phyloP scores from a whole-genome alignment of 2,888 invertebrate species.

The Stegophylla sp. region DNA sequence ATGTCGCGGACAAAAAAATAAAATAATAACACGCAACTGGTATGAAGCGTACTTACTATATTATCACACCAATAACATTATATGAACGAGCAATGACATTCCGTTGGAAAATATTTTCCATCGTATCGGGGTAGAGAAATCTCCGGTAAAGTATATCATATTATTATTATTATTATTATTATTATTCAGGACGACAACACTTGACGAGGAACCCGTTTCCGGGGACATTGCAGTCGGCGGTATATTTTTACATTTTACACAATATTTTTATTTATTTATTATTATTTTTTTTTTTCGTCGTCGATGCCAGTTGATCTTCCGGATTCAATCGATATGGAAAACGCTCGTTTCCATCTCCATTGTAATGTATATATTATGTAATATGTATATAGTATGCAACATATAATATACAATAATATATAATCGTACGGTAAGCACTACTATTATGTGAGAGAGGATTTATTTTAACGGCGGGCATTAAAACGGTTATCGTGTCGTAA shows the following conservation, averaged over 20 bases:
- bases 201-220: not conserved
- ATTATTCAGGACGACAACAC: not conserved
- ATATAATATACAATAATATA: not conserved
- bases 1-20: no score
- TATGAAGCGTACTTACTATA: not conserved
- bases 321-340: no score
- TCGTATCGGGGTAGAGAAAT: not conserved
- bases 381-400: not conserved
- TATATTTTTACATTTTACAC: no score
- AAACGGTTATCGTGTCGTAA: slow-evolving; percentile 33
- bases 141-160: not conserved
- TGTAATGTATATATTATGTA: not conserved
- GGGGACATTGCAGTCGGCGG: not conserved
- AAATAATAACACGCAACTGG: not conserved
- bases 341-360: no score
- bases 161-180: not conserved
- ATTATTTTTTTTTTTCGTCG: no score
- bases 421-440: not conserved
- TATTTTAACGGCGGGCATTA: slow-evolving; percentile 23
- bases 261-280: no score
- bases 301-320: no score
- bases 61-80: no score
- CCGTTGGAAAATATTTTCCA: not conserved
- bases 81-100: not conserved
- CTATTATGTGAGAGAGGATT: slow-evolving; percentile 3